Base-by-base conservation (phyloP, 2,888 invertebrate species). In the Nudaria mundana region DNA sequence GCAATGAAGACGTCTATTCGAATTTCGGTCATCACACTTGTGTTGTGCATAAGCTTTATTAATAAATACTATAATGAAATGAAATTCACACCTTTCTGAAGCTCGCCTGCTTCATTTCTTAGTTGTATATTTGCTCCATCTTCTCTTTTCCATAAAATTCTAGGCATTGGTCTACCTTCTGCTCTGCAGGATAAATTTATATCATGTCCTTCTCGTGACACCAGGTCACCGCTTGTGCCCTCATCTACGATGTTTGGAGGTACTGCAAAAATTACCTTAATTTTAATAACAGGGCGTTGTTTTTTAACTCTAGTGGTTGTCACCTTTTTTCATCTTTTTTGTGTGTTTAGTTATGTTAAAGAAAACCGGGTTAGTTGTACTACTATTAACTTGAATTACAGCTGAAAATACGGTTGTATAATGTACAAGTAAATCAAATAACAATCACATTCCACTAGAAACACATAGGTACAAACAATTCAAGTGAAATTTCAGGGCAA, bases 161-260 rank as follows among this genome's bases (percentile, higher is more conserved):
- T 82, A 0, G 95, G 95, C 8, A 89, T 77, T 0, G 95, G 95
- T 63, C 94, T 91, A 5, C 95, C 95, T 34, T 92, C 92, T 7
- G 94, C 94, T 63, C 87, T 91, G 74, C 95, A 95, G 51, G 92
- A 91, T 30, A 95, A 84, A 29, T 93, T 93, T 11, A 93, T 92
- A 59, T 94, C 93, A 49, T 93, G 93, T 0, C 94, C 94, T 71
- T 95, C 95, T 46, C 91, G 88, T 7, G 94, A 92, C 13, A 93
- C 91, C 37, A 94, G 80, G 70, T 95, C 95, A 0, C 94, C 93
- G 52, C 94, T 94, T 13, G 94, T 94, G 47, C 94, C 93, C 60
- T 93, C 91, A 68, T 94, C 93, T 38, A 94, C 88, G 62, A 95
- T 95, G 66, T 95, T 94, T 23, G 95, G 95, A 30, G 94, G 94